Evolutionary conservation across 2,888 invertebrate genomes (phyloP).

Genomic region (Eustalomyia histrio): DNA sequence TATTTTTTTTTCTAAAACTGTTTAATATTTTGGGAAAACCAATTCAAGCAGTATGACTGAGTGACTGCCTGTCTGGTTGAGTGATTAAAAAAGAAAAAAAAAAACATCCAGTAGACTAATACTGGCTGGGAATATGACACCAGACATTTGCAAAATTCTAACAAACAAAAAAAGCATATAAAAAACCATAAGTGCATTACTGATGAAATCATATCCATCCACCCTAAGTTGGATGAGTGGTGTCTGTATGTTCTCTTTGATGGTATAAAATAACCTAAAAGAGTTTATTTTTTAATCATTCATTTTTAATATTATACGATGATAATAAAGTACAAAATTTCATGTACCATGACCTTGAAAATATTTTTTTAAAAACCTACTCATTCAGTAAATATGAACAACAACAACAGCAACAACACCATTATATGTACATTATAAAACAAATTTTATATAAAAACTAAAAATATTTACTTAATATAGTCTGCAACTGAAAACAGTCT

Average conservation of each 20-base stretch:
- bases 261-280: conserved; percentile 58
- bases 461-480: conserved; percentile 50
- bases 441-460: background rate
- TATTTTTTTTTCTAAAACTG: background rate
- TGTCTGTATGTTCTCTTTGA: conserved; percentile 39
- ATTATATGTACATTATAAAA: conserved; percentile 18
- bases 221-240: background rate
- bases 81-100: conserved; percentile 51
- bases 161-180: conserved; percentile 29
- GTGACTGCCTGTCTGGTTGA: conserved; percentile 41
- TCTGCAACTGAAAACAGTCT: conserved; percentile 62
- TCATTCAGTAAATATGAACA: conserved; percentile 54
- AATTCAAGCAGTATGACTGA: conserved; percentile 42
- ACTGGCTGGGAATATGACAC: conserved; percentile 52
- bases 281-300: conserved; percentile 15
- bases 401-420: conserved; percentile 36
- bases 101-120: background rate
- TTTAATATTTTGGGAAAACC: conserved; percentile 26
- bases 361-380: conserved; percentile 71
- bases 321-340: conserved; percentile 23
- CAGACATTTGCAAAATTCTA: conserved; percentile 45
- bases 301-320: conserved; percentile 11
- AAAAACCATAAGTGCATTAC: conserved; percentile 57
- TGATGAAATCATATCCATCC: conserved; percentile 60
- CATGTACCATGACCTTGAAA: conserved; percentile 74